Evolutionary conservation across 2,888 invertebrate genomes (phyloP), one percentile per base, ranked within the genome.

Genomic region (Orthonevra nobilis): DNA sequence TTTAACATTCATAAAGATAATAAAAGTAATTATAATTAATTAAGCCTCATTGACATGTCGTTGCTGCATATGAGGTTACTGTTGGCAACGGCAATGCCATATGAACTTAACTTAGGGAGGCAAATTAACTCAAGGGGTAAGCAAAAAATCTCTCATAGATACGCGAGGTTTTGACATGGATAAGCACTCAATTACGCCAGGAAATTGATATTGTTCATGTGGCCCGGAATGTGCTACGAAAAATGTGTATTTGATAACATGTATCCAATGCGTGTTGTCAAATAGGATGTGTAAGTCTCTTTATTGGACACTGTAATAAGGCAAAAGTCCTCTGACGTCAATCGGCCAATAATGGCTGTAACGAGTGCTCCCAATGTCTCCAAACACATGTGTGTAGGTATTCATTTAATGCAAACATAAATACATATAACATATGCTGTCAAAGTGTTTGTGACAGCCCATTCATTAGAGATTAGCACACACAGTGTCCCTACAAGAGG

Each of bases 101-200:
- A n/a, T n/a, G n/a, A n/a, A n/a, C n/a, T n/a, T n/a, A n/a, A n/a
- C n/a, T n/a, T n/a, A n/a, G n/a, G n/a, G n/a, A n/a, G n/a, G n/a
- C n/a, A n/a, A n/a, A n/a, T n/a, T n/a, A n/a, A n/a, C n/a, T n/a
- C n/a, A n/a, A n/a, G n/a, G n/a, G n/a, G n/a, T n/a, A n/a, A n/a
- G n/a, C n/a, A n/a, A 6, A 48, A 12, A 36, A 34, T 26, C 26
- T 12, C 17, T 2, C 23, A 44, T 6, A 20, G 14, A 34, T 38
- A 50, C 40, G 5, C 9, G 19, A 6, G 9, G n/a, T 61, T 32
- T 46, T 44, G 30, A 69, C 75, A 69, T 42, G 63, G 36, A 50
- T 63, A 69, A 75, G 48, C 75, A 68, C 75, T 69, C 61, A 69
- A 75, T 69, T 75, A 68, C 61, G 54, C 10, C 32, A 9, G 42